Evolutionary conservation across 2,888 invertebrate genomes (phyloP).

Genomic region (Alloplasta piceator): DNA sequence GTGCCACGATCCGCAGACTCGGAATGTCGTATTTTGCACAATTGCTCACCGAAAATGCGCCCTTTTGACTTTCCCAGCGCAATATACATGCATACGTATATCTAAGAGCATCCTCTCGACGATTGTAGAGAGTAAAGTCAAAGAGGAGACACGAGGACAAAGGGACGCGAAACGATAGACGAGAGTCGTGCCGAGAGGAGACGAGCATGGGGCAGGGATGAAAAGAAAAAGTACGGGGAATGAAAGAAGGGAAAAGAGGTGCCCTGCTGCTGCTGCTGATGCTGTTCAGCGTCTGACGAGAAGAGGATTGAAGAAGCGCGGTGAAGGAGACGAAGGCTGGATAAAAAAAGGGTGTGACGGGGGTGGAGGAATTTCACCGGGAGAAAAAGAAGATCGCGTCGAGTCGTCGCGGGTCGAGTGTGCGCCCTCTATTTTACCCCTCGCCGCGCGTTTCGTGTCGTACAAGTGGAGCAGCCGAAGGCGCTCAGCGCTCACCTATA

Average conservation of each 20-base stretch:
- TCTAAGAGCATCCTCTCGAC: conserved; percentile 54
- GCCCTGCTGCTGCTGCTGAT: background rate
- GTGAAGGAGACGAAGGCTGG: conserved; percentile 19
- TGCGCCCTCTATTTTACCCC: conserved; percentile 35
- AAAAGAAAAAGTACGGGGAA: conserved; percentile 48
- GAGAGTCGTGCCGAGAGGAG: conserved; percentile 56
- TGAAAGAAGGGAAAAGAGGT: conserved; percentile 69
- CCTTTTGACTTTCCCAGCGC: background rate
- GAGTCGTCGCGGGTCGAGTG: conserved; percentile 79
- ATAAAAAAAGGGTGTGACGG: conserved; percentile 53
- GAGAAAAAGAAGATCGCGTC: conserved; percentile 67
- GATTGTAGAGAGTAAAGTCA: conserved; percentile 63
- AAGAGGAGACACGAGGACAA: conserved; percentile 63
- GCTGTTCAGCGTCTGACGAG: background rate
- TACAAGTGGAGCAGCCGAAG: conserved; percentile 78
- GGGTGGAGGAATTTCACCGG: conserved; percentile 48
- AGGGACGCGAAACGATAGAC: conserved; percentile 57
- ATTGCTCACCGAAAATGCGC: no score
- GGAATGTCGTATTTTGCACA: no score
- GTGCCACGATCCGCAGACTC: no score
- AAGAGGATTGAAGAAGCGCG: conserved; percentile 36
- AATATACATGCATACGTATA: conserved; percentile 5
- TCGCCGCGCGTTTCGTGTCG: conserved; percentile 43
- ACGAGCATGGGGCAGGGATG: conserved; percentile 43
- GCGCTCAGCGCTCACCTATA: conserved; percentile 69